These are phyloP conservation scores for Orussus abietinus DNA, from an alignment of 1,140 invertebrate species.

Conservation along the genomic window DNA sequence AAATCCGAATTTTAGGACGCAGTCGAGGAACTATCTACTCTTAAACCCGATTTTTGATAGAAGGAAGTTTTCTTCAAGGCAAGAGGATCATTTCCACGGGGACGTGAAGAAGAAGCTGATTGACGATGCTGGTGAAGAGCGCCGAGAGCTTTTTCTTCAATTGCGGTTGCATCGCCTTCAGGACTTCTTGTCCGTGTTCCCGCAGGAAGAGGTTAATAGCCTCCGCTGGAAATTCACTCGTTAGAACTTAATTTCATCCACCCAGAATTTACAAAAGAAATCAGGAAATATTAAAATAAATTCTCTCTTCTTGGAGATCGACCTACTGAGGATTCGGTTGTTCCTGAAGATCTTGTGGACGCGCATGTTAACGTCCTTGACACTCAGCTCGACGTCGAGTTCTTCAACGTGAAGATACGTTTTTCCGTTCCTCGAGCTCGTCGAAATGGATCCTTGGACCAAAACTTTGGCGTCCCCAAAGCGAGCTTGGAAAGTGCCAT, in stretches of 20 bases:
- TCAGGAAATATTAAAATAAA: not conserved
- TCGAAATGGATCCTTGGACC: constrained; percentile 59
- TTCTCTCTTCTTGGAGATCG: constrained; percentile 13
- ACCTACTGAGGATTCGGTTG: constrained; percentile 68
- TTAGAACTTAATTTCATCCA: not conserved
- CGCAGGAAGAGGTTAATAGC: constrained; percentile 69
- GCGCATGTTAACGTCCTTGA: constrained; percentile 64
- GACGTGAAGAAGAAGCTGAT: constrained; percentile 63
- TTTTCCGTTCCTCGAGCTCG: constrained; percentile 45
- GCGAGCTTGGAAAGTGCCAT: constrained; percentile 65
- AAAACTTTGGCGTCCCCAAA: constrained; percentile 63
- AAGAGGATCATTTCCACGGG: constrained; percentile 60
- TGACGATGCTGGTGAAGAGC: constrained; percentile 63
- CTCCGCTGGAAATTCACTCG: constrained; percentile 56
- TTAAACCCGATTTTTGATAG: no score
- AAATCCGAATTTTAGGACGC: no score
- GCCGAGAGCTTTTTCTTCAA: constrained; percentile 61
- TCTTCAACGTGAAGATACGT: constrained; percentile 63
- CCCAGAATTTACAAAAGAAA: not conserved
- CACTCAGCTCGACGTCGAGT: constrained; percentile 59
- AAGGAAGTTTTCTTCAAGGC: no score
- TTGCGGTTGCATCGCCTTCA: constrained; percentile 68
- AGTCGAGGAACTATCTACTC: no score
- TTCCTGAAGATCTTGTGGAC: constrained; percentile 68
- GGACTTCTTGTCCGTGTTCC: constrained; percentile 67